These are phyloP conservation scores for Branchellion lobata DNA, from an alignment of 2,888 invertebrate genomes.

Conservation along the genomic window DNA sequence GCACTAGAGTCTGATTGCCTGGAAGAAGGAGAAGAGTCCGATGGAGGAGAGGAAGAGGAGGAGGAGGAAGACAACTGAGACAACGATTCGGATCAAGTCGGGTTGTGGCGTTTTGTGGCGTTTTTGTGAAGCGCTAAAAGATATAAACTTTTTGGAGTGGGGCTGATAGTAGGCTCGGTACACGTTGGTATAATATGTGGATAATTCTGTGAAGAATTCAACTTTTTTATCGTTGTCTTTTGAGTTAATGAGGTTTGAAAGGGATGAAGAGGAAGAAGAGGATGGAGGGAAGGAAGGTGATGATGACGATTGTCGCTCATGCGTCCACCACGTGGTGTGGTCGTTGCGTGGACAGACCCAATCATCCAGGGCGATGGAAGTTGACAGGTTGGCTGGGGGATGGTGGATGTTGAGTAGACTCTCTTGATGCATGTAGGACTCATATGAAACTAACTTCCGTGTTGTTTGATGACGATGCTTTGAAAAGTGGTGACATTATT, in stretches of 20 bases:
- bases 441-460: too few species aligned
- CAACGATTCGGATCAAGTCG: not conserved
- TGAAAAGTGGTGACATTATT: too few species aligned
- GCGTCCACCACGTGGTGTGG: slow-evolving; percentile 9
- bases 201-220: not conserved
- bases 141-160: not conserved
- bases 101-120: not conserved
- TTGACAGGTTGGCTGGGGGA: slow-evolving; percentile 28
- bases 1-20: not conserved
- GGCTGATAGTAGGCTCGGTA: not conserved
- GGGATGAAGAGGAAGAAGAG: not conserved
- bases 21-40: not conserved
- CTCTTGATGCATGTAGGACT: too few species aligned
- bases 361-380: slow-evolving; percentile 24
- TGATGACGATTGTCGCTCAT: not conserved
- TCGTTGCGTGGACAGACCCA: slow-evolving; percentile 26
- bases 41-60: not conserved
- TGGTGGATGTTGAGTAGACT: not conserved
- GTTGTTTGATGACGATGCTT: too few species aligned
- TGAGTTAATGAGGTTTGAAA: not conserved
- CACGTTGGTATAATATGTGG: not conserved
- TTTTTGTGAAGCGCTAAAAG: not conserved
- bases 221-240: not conserved
- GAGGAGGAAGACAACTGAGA: not conserved
- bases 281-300: not conserved